phyloP scores from a whole-genome alignment of 2,113 vertebrate species.

The Pachyramphus minor region DNA sequence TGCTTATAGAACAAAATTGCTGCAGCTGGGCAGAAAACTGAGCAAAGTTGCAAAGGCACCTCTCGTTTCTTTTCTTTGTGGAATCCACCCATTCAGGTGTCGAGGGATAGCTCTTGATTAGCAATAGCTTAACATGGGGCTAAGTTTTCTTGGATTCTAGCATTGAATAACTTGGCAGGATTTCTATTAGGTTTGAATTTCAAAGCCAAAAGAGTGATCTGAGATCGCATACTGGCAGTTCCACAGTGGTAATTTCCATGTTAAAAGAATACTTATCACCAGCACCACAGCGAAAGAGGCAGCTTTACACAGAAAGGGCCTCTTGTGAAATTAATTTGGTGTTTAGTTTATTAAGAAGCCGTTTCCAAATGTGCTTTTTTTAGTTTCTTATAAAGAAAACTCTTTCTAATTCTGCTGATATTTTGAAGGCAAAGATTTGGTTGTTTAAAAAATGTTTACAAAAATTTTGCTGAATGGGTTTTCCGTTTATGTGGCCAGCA shows the following conservation, averaged over 20 bases:
- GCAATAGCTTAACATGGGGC: slow-evolving; percentile 53
- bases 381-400: not conserved
- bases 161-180: slow-evolving; percentile 70
- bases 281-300: slow-evolving; percentile 68
- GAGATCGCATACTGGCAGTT: slow-evolving; percentile 73
- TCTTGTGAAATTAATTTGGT: slow-evolving; percentile 74
- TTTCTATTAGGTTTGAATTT: slow-evolving; percentile 73
- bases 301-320: slow-evolving; percentile 69
- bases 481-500: not conserved
- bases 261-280: slow-evolving; percentile 74
- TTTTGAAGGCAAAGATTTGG: not conserved
- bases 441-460: not conserved
- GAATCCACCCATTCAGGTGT: slow-evolving; percentile 61
- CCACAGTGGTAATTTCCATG: slow-evolving; percentile 74
- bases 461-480: not conserved
- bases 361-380: slow-evolving; percentile 46
- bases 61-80: slow-evolving; percentile 39
- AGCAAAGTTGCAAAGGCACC: slow-evolving; percentile 56
- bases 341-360: slow-evolving; percentile 65
- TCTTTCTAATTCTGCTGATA: not conserved
- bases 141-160: slow-evolving; percentile 70
- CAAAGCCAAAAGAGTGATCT: slow-evolving; percentile 76
- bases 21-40: slow-evolving; percentile 63
- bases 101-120: slow-evolving; percentile 53
- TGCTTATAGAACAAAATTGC: slow-evolving; percentile 50